These are phyloP conservation scores for Pyralis farinalis DNA, from an alignment of 2,888 invertebrate genomes.

Conservation along the genomic window DNA sequence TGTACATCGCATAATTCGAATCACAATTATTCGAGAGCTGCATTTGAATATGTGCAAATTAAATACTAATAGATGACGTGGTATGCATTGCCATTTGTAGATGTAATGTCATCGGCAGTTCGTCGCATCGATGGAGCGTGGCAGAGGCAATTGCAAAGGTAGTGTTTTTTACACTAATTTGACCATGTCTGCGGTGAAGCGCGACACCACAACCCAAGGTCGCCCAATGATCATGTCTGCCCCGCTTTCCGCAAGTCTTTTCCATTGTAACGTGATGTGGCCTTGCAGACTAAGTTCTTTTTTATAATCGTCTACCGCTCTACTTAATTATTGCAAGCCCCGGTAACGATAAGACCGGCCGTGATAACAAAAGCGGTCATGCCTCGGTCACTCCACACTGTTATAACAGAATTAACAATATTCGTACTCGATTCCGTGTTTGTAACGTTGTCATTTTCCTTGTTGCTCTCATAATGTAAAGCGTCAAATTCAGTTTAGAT, in stretches of 20 bases:
- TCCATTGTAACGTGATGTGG: slow-evolving; percentile 37
- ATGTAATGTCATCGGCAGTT: slow-evolving; percentile 15
- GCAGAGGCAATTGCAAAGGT: slow-evolving; percentile 40
- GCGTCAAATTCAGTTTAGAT: slow-evolving; percentile 1
- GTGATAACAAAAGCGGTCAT: slow-evolving; percentile 36
- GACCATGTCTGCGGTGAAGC: slow-evolving; percentile 48
- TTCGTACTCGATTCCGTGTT: slow-evolving; percentile 4
- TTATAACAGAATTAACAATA: slow-evolving; percentile 15
- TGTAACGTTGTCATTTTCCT: background rate
- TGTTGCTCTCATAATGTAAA: background rate
- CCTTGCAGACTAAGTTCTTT: slow-evolving; percentile 51
- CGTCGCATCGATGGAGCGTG: slow-evolving; percentile 40
- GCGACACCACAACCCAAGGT: slow-evolving; percentile 60
- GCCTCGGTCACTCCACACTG: slow-evolving; percentile 19
- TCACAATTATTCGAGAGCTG: too few species aligned
- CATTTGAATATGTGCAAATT: slow-evolving; percentile 4
- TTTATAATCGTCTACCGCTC: slow-evolving; percentile 36
- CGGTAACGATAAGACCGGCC: slow-evolving; percentile 28
- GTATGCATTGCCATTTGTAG: slow-evolving; percentile 21
- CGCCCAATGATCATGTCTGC: slow-evolving; percentile 40
- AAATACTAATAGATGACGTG: slow-evolving; percentile 21
- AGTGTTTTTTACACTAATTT: slow-evolving; percentile 52
- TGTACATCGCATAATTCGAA: too few species aligned
- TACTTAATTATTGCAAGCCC: slow-evolving; percentile 31
- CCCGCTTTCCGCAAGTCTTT: slow-evolving; percentile 47